Evolutionary conservation across 2,797 vertebrate genomes (phyloP).

Genomic region (Micromesistius poutassou): DNA sequence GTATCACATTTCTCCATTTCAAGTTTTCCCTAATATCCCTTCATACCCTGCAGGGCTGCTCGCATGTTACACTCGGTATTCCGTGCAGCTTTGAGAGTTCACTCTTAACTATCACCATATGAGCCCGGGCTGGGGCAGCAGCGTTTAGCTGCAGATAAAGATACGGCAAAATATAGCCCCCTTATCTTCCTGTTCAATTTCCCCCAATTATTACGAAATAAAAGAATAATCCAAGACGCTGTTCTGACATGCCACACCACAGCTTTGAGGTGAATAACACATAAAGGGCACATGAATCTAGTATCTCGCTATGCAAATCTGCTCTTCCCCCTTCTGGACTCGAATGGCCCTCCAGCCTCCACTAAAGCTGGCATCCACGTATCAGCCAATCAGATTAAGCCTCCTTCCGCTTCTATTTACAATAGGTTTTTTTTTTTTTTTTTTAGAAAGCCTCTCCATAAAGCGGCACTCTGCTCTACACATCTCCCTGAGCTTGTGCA

Average conservation of each 20-base stretch:
- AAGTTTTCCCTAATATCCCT: constrained; percentile 69
- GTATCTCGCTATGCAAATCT: not conserved
- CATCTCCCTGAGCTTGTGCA: not conserved
- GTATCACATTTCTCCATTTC: constrained; percentile 76
- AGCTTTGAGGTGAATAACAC: constrained; percentile 44
- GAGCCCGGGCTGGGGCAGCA: constrained; percentile 47
- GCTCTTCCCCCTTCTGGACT: not conserved
- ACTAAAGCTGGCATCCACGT: not conserved
- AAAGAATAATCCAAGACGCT: constrained; percentile 65
- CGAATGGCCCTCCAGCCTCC: not conserved
- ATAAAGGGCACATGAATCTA: constrained; percentile 29
- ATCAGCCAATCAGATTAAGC: constrained; percentile 36
- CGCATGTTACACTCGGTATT: constrained; percentile 62
- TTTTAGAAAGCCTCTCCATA: not conserved
- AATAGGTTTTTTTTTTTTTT: not conserved
- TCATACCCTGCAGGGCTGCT: constrained; percentile 70
- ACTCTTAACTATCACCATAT: constrained; percentile 74
- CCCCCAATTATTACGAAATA: constrained; percentile 72
- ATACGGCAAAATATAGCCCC: constrained; percentile 44
- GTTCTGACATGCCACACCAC: constrained; percentile 48
- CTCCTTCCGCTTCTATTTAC: constrained; percentile 27
- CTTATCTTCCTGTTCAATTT: constrained; percentile 67
- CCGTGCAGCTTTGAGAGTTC: constrained; percentile 42
- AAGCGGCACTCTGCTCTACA: not conserved
- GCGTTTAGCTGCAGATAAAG: constrained; percentile 47